Evolutionary conservation across 92 coral and sea anemone genomes (phyloP).

Genomic region (Porites rus): DNA sequence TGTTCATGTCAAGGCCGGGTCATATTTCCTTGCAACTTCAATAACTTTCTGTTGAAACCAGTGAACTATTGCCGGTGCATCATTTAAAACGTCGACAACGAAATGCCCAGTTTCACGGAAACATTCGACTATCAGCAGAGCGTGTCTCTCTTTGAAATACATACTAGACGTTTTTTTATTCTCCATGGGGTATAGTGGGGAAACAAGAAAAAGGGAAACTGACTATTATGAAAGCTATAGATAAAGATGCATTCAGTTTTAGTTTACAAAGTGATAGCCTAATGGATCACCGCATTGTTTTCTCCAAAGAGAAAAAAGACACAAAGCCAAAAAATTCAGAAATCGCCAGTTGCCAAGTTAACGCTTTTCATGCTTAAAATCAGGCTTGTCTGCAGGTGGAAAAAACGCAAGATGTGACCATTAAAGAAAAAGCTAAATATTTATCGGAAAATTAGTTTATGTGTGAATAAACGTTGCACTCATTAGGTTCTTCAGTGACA

Average conservation of each 20-base stretch:
- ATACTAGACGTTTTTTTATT: not conserved
- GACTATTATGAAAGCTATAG: conserved; percentile 19
- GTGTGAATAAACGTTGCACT: no score
- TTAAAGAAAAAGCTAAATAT: not conserved
- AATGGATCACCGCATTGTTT: conserved; percentile 13
- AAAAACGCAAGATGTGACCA: not conserved
- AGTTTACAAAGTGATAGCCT: conserved; percentile 21
- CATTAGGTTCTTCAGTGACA: no score
- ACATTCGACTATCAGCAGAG: not conserved
- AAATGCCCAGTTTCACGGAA: not conserved
- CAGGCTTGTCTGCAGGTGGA: not conserved
- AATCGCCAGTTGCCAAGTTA: no score
- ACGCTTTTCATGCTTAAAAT: no score
- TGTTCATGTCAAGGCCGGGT: not conserved
- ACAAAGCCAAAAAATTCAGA: not conserved
- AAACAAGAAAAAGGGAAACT: conserved; percentile 25
- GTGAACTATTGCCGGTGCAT: no score
- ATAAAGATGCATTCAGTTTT: not conserved
- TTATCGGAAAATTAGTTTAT: no score
- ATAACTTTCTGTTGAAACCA: no score
- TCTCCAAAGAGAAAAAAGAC: not conserved
- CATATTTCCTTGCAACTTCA: not conserved
- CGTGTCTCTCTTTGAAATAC: not conserved
- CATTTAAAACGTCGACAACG: not conserved
- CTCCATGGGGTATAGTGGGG: conserved; percentile 1